phyloP scores from a whole-genome alignment of 2,888 invertebrate genomes.

The Caenorhabditis doughertyi region DNA sequence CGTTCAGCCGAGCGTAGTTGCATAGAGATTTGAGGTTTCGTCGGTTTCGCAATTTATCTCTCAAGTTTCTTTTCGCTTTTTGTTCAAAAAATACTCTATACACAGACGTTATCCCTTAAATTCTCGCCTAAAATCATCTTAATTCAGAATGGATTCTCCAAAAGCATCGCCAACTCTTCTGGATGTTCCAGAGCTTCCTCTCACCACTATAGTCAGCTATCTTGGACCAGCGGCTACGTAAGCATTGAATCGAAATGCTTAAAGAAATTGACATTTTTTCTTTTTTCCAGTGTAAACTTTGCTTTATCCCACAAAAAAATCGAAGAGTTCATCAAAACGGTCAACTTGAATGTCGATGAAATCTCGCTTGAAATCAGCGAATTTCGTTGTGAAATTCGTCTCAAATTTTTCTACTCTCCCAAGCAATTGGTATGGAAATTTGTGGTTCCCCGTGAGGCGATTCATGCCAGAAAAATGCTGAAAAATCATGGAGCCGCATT shows the following conservation, averaged over 20 bases:
- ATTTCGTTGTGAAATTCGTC: background rate
- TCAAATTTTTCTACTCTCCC: background rate
- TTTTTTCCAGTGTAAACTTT: conserved; percentile 9
- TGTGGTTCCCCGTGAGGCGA: background rate
- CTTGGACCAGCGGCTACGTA: background rate
- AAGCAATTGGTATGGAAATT: background rate
- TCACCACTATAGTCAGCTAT: background rate
- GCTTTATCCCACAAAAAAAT: background rate
- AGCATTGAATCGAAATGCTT: background rate
- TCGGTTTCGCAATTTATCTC: background rate
- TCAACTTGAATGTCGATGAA: background rate
- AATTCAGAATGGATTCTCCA: background rate
- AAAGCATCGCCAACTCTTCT: background rate
- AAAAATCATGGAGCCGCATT: background rate
- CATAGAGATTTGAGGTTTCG: too few species aligned
- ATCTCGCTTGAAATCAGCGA: background rate
- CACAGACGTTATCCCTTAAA: background rate
- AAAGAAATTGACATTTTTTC: background rate
- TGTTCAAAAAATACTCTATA: background rate
- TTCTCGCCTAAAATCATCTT: too few species aligned
- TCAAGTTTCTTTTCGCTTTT: background rate
- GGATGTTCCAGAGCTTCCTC: background rate
- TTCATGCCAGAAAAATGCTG: background rate
- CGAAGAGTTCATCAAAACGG: background rate
- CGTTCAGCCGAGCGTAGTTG: too few species aligned